Evolutionary conservation across 2,888 invertebrate species (phyloP).

Genomic region (Parnassius orleans): DNA sequence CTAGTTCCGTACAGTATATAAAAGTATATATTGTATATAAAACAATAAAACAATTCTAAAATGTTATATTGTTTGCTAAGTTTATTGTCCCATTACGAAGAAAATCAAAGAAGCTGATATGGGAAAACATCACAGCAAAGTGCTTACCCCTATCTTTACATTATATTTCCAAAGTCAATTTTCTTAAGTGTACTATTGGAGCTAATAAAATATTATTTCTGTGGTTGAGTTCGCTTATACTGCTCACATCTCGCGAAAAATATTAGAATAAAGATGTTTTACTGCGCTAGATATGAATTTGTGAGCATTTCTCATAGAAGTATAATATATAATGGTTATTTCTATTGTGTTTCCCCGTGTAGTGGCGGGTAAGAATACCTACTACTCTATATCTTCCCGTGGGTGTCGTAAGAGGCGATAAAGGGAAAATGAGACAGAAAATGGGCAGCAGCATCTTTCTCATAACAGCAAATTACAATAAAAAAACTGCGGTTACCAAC

Average conservation of each 20-base stretch:
- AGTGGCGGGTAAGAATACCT: too few species aligned
- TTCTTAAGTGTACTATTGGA: conserved; percentile 24
- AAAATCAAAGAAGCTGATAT: conserved; percentile 13
- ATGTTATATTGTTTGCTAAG: too few species aligned
- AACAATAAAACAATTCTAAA: too few species aligned
- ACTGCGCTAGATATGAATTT: conserved; percentile 7
- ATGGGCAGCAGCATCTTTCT: too few species aligned
- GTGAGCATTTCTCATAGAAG: neutral
- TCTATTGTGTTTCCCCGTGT: too few species aligned
- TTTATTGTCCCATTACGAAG: neutral
- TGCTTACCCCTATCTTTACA: conserved; percentile 9
- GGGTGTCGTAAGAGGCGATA: too few species aligned
- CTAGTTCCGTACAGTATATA: too few species aligned
- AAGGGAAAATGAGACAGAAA: too few species aligned
- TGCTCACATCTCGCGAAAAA: conserved; percentile 15
- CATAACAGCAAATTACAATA: too few species aligned
- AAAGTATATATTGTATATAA: too few species aligned
- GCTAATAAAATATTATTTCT: conserved; percentile 25
- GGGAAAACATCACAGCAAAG: conserved; percentile 10
- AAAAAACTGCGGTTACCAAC: too few species aligned
- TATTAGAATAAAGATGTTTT: conserved; percentile 13
- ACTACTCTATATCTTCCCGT: too few species aligned
- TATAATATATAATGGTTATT: neutral
- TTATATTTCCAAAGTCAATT: conserved; percentile 25
- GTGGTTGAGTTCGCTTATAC: conserved; percentile 18